Evolutionary conservation across 2,113 vertebrate species (phyloP).

Genomic region (Myiagra hebetior): DNA sequence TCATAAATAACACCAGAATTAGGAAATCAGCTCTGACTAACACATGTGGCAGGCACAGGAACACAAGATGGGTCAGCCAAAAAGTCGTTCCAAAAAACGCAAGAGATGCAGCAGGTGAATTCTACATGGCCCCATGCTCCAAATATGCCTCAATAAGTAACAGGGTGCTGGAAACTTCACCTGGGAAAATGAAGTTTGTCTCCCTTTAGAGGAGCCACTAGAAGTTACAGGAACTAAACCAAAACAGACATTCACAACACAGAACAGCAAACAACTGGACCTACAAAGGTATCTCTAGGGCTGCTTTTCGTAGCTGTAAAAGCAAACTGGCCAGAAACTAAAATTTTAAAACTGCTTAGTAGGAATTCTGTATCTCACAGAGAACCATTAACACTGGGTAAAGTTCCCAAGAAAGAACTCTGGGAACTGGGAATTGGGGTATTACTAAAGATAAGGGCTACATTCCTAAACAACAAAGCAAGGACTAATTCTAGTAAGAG

Average conservation of each 20-base stretch:
- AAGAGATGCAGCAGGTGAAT: neutral
- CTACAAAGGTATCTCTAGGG: neutral
- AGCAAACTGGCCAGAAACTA: neutral
- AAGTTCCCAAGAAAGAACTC: neutral
- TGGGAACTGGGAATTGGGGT: neutral
- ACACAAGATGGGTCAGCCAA: neutral
- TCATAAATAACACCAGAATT: fast-evolving
- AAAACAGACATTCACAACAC: neutral
- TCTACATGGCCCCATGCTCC: neutral
- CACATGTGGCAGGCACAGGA: neutral
- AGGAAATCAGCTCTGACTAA: neutral
- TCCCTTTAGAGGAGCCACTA: neutral
- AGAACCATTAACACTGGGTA: neutral
- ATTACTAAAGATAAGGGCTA: neutral
- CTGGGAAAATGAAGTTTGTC: neutral
- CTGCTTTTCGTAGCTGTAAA: neutral
- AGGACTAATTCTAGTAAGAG: neutral
- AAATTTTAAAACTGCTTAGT: neutral
- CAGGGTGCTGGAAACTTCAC: neutral
- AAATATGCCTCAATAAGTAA: neutral
- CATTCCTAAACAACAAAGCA: neutral
- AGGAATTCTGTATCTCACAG: neutral
- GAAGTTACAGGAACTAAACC: neutral
- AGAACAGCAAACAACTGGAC: neutral
- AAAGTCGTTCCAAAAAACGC: neutral